Evolutionary conservation across 2,113 vertebrate genomes (phyloP), one percentile per base, ranked within the genome.

Genomic region (Pollachius pollachius): DNA sequence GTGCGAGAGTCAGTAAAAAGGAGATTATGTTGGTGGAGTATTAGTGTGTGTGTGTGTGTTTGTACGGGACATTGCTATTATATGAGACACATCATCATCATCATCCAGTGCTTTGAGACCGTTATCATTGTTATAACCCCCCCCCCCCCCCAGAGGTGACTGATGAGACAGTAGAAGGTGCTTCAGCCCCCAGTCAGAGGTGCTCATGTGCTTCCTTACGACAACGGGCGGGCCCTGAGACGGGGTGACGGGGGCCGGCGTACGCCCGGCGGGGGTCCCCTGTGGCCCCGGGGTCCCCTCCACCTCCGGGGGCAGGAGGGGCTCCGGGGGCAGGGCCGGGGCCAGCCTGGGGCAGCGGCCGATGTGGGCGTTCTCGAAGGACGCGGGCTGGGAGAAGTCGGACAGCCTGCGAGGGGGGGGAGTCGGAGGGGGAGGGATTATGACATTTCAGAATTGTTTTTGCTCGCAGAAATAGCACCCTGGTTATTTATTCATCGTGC

Each of bases 281-380:
- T 15, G 52, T 12, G 84, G 71, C 71, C 77, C 72, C 78, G 23
- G 76, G 5, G 80, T 79, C 65, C 83, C 85, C 4, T 86, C 83
- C 76, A 34, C 88, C 76, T 85, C 89, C 64, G 48, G 90, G 48
- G 87, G 90, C 64, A 78, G 68, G 21, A 83, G 80, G 60, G 83
- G 88, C 21, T 70, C 85, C 25, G 85, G 81, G 2, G 84, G 88
- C 30, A 76, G 87, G 1, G 60, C 21, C 5, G 60, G 86, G 68
- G 89, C 89, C 34, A 93, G 75, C 65, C 86, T 89, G 30, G 91
- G 89, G 76, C 97, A 98, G 41, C 60, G 93, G 9, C 97, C 97
- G 23, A 99, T 99, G 75, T 99, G 95, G 3, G 97, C 97, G 62
- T 98, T 97, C 91, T 95, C 94, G 83, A 99, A 99, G 72, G 96